phyloP scores from a whole-genome alignment of 2,113 vertebrate genomes.

The Gnathonemus longibarbis region DNA sequence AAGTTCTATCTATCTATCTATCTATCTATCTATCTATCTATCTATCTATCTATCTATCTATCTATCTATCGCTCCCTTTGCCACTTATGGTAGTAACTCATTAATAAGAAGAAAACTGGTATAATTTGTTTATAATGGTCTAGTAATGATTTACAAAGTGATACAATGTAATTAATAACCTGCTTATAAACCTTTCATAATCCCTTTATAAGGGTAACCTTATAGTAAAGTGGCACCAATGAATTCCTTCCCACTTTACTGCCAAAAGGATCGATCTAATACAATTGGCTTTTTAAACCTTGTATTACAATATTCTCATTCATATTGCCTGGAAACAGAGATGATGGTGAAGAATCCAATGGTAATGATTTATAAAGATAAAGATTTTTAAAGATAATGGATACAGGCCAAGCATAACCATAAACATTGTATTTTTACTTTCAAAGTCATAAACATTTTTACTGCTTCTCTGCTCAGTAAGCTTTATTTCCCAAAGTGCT shows the following conservation, averaged over 20 bases:
- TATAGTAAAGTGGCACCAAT: too few species aligned
- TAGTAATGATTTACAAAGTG: too few species aligned
- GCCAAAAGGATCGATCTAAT: neutral
- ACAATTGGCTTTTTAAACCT: neutral
- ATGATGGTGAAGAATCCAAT: neutral
- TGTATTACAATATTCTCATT: neutral
- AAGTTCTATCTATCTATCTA: too few species aligned
- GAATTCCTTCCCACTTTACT: neutral
- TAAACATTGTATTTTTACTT: constrained; percentile 1
- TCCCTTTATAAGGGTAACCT: too few species aligned
- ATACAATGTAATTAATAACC: too few species aligned
- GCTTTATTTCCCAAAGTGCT: neutral
- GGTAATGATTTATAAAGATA: neutral
- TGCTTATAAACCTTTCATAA: neutral
- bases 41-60: too few species aligned
- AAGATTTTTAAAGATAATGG: neutral
- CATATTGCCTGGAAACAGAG: neutral
- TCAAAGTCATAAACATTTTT: neutral
- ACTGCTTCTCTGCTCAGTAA: neutral
- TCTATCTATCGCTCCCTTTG: neutral
- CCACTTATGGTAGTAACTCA: too few species aligned
- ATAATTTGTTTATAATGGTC: too few species aligned
- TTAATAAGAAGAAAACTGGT: too few species aligned
- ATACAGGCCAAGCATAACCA: neutral
- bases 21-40: too few species aligned